phyloP scores from a whole-genome alignment of 2,797 vertebrate species.

The Sebastes melanostomus region DNA sequence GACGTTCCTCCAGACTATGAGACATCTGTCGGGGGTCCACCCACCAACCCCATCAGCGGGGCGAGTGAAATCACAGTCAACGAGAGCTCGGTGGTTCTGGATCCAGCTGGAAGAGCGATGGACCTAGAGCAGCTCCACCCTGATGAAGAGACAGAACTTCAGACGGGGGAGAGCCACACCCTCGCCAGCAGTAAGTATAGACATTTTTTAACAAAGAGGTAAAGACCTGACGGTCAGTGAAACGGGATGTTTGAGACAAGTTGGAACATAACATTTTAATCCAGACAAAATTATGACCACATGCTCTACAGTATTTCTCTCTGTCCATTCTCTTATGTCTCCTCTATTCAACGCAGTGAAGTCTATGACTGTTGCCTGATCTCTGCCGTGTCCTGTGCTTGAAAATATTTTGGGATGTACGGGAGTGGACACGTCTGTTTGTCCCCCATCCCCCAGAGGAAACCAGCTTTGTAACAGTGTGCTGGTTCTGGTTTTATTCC shows the following conservation, averaged over 20 bases:
- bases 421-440: neutral
- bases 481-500: neutral
- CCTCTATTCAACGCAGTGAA: neutral
- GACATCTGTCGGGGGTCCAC: constrained; percentile 85
- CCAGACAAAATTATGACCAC: neutral
- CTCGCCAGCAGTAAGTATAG: constrained; percentile 89
- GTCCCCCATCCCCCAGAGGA: neutral
- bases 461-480: neutral
- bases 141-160: constrained; percentile 79
- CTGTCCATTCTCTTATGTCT: neutral
- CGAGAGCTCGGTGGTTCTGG: constrained; percentile 91
- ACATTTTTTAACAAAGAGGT: neutral
- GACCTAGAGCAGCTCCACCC: constrained; percentile 86
- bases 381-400: neutral
- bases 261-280: neutral
- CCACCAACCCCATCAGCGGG: constrained; percentile 89
- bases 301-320: neutral
- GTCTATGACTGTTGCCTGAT: neutral
- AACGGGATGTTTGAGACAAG: neutral
- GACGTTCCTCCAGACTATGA: constrained; percentile 92
- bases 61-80: constrained; percentile 92
- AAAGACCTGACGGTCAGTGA: neutral
- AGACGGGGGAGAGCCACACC: constrained; percentile 82
- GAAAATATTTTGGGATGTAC: neutral
- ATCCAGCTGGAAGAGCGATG: constrained; percentile 80